These are phyloP conservation scores for Phortica variegata DNA, from an alignment of 1,140 invertebrate species.

Conservation along the genomic window DNA sequence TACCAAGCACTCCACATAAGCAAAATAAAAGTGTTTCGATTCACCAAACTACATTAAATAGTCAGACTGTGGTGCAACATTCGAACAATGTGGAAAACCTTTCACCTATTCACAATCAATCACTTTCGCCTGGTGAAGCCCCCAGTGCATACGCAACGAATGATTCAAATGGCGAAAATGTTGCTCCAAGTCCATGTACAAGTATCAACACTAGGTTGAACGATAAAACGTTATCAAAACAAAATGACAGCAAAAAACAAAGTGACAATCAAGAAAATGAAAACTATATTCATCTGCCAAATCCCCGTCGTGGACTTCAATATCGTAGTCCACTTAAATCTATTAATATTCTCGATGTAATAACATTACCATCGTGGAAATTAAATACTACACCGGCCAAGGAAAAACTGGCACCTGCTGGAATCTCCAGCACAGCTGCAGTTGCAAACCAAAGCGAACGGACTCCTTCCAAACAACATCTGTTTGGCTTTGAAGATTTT, in stretches of 20 bases:
- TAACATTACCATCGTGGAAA: conserved; percentile 39
- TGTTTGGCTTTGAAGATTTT: conserved; percentile 25
- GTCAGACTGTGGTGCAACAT: too few relatives aligned
- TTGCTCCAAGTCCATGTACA: conserved; percentile 16
- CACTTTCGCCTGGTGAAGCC: too few relatives aligned
- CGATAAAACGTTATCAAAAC: too few relatives aligned
- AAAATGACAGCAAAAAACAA: not conserved
- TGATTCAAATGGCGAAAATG: conserved; percentile 45
- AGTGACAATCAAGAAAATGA: conserved; percentile 19
- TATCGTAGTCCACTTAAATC: conserved; percentile 38
- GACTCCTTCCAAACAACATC: conserved; percentile 9
- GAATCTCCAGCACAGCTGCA: not conserved
- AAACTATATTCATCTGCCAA: conserved; percentile 34
- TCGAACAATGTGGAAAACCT: too few relatives aligned
- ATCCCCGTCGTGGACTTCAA: conserved; percentile 31
- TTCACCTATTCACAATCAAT: too few relatives aligned
- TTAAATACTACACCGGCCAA: conserved; percentile 14
- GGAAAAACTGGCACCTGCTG: conserved; percentile 10
- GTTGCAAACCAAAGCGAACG: conserved; percentile 6
- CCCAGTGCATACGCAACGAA: conserved; percentile 9
- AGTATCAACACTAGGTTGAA: not conserved
- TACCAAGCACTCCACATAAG: conserved; percentile 17
- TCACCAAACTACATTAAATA: too few relatives aligned
- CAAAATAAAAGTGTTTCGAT: not conserved
- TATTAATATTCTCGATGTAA: conserved; percentile 46